Percentiles rank a stretch among this genome's conserved stretches.
These are phyloP conservation scores for Pediacus dermestoides DNA, from an alignment of 2,888 invertebrate genomes.

Conservation along the genomic window DNA sequence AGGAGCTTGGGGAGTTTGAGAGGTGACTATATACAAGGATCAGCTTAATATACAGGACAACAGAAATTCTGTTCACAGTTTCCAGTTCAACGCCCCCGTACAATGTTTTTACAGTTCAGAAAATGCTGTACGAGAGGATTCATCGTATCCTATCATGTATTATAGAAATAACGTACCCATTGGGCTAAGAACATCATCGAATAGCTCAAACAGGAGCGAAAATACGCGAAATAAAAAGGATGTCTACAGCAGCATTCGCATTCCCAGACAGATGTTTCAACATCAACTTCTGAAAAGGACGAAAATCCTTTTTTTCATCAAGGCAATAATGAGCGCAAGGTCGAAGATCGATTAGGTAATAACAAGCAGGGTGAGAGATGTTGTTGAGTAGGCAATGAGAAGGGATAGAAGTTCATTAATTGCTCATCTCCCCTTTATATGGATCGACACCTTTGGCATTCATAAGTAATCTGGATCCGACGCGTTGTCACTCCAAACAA, in stretches of 20 bases:
- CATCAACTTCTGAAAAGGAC: no score
- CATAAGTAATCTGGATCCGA: conserved; percentile 48
- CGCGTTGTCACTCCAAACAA: conserved; percentile 45
- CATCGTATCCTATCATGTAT: conserved; percentile 15
- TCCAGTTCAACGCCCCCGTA: conserved; percentile 39
- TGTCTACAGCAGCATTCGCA: no score
- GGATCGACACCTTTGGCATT: conserved; percentile 49
- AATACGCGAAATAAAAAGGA: no score
- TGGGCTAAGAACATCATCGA: no score
- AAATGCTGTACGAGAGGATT: conserved; percentile 32
- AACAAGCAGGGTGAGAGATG: conserved; percentile 12
- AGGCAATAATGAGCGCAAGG: no score
- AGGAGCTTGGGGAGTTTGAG: conserved; percentile 1
- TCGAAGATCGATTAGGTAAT: conserved; percentile 8
- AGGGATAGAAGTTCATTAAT: conserved; percentile 43
- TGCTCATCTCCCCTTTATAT: conserved; percentile 48
- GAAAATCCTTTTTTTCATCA: no score
- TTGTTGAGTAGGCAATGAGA: conserved; percentile 8
- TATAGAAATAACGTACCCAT: neutral
- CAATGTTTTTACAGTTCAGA: conserved; percentile 42
- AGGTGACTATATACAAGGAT: no score
- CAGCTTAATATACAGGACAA: conserved; percentile 33
- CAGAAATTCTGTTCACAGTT: conserved; percentile 32
- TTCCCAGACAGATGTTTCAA: no score
- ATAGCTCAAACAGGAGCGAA: no score